A percentile compares a stretch with the other conserved stretches of the same genome.
phyloP scores from a whole-genome alignment of 2,797 vertebrate species.

The Peromyscus eremicus region DNA sequence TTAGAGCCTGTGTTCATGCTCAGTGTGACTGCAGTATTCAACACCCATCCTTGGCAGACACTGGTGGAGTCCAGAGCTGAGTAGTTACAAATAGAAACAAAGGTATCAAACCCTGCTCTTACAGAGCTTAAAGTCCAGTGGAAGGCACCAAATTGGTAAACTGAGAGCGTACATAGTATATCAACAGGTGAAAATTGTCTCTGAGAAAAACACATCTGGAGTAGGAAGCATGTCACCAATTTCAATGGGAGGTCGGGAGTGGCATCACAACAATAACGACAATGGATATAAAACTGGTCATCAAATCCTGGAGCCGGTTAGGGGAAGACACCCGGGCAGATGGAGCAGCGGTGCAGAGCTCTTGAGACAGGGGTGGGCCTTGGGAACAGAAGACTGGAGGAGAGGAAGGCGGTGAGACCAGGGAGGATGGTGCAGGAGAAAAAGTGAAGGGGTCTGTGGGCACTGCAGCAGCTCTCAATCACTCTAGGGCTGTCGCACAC shows the following conservation, averaged over 20 bases:
- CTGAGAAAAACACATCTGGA: not conserved
- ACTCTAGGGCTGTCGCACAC: not conserved
- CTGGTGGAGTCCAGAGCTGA: not conserved
- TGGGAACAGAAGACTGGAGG: not conserved
- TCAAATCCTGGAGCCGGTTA: not conserved
- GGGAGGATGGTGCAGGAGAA: not conserved
- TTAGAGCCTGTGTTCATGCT: not conserved
- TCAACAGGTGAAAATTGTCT: not conserved
- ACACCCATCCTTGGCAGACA: not conserved
- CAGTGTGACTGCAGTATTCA: not conserved
- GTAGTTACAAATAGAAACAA: not conserved
- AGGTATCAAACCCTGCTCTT: not conserved
- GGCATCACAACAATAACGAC: not conserved
- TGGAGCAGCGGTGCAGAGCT: not conserved
- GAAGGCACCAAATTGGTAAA: not conserved
- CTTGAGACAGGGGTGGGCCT: not conserved
- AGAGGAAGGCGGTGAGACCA: not conserved
- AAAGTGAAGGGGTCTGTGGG: not conserved
- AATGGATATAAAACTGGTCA: not conserved
- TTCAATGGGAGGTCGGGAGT: not conserved
- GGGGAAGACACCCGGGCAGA: not conserved
- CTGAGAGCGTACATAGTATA: not conserved
- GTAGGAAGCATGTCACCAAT: not conserved
- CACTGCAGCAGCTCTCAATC: not conserved
- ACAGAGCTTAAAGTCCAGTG: not conserved